These are phyloP conservation scores for Oithona nana DNA, from an alignment of 2,888 invertebrate species.

Conservation along the genomic window DNA sequence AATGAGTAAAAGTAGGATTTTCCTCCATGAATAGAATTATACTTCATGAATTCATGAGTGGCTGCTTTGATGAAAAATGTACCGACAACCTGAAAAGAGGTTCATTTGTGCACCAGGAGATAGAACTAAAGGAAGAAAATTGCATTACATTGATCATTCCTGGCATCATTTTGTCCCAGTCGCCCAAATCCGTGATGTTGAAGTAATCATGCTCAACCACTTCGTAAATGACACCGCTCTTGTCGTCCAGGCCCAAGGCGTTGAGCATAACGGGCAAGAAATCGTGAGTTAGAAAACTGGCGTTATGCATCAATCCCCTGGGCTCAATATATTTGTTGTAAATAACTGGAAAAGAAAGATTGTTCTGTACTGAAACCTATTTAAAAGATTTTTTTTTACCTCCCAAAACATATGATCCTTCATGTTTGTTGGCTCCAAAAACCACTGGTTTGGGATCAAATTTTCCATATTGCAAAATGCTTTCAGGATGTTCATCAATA, in stretches of 20 bases:
- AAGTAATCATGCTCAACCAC: not conserved
- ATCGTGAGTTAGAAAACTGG: not conserved
- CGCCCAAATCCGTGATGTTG: not conserved
- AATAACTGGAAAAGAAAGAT: not conserved
- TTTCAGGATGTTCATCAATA: not conserved
- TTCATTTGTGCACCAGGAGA: no score
- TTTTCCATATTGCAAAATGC: not conserved
- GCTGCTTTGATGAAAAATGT: constrained; percentile 10
- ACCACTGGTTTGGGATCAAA: not conserved
- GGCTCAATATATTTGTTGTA: not conserved
- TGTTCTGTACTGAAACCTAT: no score
- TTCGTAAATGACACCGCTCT: constrained; percentile 1
- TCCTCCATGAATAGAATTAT: not conserved
- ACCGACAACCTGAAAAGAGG: constrained; percentile 5
- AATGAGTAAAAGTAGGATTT: constrained; percentile 6
- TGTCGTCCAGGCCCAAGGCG: not conserved
- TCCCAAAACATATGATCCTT: constrained; percentile 4
- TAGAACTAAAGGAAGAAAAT: no score
- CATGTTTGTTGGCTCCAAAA: constrained; percentile 1
- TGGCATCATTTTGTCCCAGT: constrained; percentile 7
- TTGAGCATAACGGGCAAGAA: not conserved
- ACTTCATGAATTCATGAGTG: constrained; percentile 1
- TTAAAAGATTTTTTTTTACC: not conserved
- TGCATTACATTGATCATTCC: constrained; percentile 9
- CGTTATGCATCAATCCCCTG: not conserved